phyloP scores from a whole-genome alignment of 2,113 vertebrate species.

The Mobula hypostoma region DNA sequence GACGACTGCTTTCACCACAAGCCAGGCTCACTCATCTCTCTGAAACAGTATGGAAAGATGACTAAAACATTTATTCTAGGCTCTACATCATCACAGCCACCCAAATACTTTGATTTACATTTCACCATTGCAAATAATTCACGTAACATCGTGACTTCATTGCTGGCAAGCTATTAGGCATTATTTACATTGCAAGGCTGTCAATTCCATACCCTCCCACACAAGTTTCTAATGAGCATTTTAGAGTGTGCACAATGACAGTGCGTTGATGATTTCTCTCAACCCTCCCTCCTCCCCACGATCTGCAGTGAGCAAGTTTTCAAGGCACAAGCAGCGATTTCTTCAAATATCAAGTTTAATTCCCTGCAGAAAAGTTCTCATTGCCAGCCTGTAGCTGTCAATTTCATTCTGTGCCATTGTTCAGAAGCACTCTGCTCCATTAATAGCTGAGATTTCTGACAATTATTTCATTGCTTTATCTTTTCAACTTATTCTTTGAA shows the following conservation, averaged over 20 bases:
- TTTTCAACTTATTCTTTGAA: not conserved
- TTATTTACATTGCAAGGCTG: not conserved
- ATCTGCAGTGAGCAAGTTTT: not conserved
- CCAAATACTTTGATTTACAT: not conserved
- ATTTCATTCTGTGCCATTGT: not conserved
- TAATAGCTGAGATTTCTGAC: not conserved
- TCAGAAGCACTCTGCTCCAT: not conserved
- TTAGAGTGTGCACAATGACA: not conserved
- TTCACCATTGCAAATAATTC: not conserved
- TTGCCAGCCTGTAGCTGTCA: slow-evolving; percentile 1
- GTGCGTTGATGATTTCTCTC: not conserved
- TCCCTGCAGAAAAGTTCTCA: not conserved
- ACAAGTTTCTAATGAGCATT: not conserved
- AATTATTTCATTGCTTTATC: slow-evolving; percentile 16
- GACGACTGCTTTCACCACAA: not conserved
- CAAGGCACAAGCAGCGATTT: not conserved
- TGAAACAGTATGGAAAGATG: not conserved
- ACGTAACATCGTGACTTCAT: not conserved
- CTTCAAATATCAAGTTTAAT: not conserved
- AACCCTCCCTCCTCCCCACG: not conserved
- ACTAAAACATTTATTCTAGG: not conserved
- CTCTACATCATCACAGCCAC: not conserved
- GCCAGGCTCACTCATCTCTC: not conserved
- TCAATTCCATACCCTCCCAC: not conserved
- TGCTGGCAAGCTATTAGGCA: slow-evolving; percentile 2